Percentiles rank a stretch among this genome's conserved stretches.
phyloP scores from a whole-genome alignment of 1,140 invertebrate species.

The Laupala kohalensis region DNA sequence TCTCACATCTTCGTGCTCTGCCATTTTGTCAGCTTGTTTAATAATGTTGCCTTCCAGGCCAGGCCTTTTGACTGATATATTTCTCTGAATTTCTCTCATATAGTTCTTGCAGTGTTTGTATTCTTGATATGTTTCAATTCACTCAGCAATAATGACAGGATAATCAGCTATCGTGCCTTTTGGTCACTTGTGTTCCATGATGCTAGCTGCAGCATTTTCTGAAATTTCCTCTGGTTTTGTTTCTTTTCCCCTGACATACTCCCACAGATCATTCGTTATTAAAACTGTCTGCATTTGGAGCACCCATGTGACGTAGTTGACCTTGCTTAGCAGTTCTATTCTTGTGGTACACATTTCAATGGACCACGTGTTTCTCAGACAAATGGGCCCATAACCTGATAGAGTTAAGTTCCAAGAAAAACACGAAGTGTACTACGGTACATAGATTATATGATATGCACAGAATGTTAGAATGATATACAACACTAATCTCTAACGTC shows the following conservation, averaged over 20 bases:
- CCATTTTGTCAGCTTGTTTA: background rate
- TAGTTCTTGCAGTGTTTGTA: no score
- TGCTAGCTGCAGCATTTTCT: background rate
- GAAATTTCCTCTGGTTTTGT: background rate
- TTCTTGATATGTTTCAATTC: background rate
- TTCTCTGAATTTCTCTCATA: background rate
- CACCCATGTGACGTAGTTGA: background rate
- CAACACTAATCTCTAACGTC: no score
- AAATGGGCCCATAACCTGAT: no score
- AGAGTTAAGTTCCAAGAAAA: no score
- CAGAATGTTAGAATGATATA: no score
- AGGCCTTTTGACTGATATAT: background rate
- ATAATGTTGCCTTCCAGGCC: background rate
- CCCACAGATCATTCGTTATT: background rate
- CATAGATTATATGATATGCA: no score
- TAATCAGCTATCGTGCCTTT: background rate
- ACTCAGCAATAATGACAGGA: background rate
- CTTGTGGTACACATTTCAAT: no score
- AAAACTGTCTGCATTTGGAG: background rate
- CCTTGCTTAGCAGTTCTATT: background rate
- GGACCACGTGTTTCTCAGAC: no score
- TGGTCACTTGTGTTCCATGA: background rate
- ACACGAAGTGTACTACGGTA: no score
- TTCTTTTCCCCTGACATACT: background rate
- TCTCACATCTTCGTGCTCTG: background rate